Evolutionary conservation across 2,113 vertebrate species (phyloP).

Genomic region (Petromus typicus): DNA sequence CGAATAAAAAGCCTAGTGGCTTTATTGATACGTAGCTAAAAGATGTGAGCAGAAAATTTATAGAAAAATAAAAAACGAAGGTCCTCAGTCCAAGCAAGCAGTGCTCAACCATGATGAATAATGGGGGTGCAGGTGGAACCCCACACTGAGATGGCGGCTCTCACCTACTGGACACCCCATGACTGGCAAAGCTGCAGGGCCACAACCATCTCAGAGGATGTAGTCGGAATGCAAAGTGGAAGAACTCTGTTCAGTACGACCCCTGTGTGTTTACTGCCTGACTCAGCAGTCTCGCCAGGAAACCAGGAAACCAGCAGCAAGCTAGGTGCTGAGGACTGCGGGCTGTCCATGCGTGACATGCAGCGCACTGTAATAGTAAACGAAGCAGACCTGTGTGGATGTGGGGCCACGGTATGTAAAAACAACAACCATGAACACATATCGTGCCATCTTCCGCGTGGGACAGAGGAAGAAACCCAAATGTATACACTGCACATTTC

Average conservation of each 20-base stretch:
- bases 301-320: not conserved
- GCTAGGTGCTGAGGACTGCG: fast-evolving
- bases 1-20: not conserved
- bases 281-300: not conserved
- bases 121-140: fast-evolving
- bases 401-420: too few species aligned
- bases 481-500: not conserved
- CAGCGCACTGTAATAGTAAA: too few species aligned
- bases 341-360: fast-evolving
- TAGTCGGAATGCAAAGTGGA: not conserved
- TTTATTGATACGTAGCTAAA: not conserved
- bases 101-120: not conserved
- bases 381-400: not conserved
- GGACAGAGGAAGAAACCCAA: not conserved
- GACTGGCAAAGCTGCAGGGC: not conserved
- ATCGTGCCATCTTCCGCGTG: fast-evolving
- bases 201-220: not conserved
- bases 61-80: too few species aligned
- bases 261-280: not conserved
- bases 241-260: not conserved
- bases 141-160: fast-evolving
- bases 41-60: not conserved
- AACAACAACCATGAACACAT: fast-evolving
- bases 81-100: too few species aligned
- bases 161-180: not conserved